A percentile compares a stretch with the other conserved stretches of the same genome.
phyloP scores from a whole-genome alignment of 2,113 vertebrate species.

The Daboia siamensis region DNA sequence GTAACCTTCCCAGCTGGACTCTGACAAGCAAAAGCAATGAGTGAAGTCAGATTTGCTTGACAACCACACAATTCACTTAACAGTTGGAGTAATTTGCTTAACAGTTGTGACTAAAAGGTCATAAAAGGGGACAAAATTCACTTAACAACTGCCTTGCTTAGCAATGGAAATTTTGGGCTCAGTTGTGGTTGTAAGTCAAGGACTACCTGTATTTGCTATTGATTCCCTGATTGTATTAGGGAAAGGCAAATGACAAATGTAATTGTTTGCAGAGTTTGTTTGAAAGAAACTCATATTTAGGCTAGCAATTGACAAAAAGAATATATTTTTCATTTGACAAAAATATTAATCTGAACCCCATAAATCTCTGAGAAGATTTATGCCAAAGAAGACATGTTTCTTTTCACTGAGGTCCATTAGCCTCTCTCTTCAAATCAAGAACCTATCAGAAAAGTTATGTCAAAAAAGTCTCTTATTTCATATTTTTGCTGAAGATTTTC shows the following conservation, averaged over 20 bases:
- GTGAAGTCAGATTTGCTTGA: not conserved
- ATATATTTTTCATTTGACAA: slow-evolving; percentile 22
- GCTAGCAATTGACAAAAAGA: slow-evolving; percentile 24
- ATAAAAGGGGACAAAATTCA: not conserved
- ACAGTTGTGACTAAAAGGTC: not conserved
- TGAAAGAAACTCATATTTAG: not conserved
- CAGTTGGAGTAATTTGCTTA: not conserved
- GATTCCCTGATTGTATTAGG: slow-evolving; percentile 49
- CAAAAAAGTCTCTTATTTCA: not conserved
- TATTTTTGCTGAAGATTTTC: not conserved
- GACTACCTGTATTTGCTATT: slow-evolving; percentile 50
- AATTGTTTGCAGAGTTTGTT: slow-evolving; percentile 50
- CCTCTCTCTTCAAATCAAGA: not conserved
- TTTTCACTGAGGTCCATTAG: not conserved
- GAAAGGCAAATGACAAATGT: slow-evolving; percentile 43
- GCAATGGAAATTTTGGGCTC: not conserved
- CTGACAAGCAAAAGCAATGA: not conserved
- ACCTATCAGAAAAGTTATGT: not conserved
- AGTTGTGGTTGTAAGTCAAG: not conserved
- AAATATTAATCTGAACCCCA: slow-evolving; percentile 17
- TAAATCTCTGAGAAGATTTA: slow-evolving; percentile 15
- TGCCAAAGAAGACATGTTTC: not conserved
- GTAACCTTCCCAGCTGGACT: not conserved
- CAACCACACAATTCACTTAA: not conserved
- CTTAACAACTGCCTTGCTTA: not conserved